phyloP scores from a whole-genome alignment of 2,113 vertebrate genomes.

The Thalassoma bifasciatum region DNA sequence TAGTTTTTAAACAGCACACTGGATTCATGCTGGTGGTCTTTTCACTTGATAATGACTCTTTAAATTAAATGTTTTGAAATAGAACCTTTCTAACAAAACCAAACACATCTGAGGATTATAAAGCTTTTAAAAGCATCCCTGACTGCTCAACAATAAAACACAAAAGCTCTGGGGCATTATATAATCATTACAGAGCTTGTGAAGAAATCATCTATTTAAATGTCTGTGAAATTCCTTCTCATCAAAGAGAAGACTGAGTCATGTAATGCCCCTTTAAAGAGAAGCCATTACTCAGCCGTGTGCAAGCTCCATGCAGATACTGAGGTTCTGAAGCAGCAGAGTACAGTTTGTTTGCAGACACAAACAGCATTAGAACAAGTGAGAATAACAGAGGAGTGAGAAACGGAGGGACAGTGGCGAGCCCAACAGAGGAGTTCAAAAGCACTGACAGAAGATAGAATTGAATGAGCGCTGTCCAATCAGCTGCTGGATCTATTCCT shows the following conservation, averaged over 20 bases:
- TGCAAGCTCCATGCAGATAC: conserved; percentile 3
- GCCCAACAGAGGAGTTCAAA: not conserved
- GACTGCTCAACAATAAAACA: not conserved
- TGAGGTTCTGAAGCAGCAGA: conserved; percentile 14
- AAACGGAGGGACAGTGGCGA: conserved; percentile 10
- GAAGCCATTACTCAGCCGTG: conserved; percentile 30
- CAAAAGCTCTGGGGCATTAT: not conserved
- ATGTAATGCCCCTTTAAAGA: conserved; percentile 33
- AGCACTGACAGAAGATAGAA: conserved; percentile 1
- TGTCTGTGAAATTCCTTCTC: conserved; percentile 36
- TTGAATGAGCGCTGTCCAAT: conserved; percentile 54
- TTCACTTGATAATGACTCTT: no score
- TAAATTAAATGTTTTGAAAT: no score
- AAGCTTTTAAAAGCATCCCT: no score
- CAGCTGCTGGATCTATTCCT: conserved; percentile 58
- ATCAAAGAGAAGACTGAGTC: conserved; percentile 27
- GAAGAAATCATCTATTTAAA: conserved; percentile 11
- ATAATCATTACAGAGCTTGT: not conserved
- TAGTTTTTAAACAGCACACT: no score
- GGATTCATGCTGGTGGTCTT: no score
- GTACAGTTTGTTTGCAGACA: conserved; percentile 31
- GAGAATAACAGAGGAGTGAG: conserved; percentile 45
- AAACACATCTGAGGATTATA: no score
- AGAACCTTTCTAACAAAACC: not conserved
- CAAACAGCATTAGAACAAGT: conserved; percentile 29